Percentiles rank a stretch among this genome's conserved stretches.
Evolutionary conservation across 37 sponge, comb jelly and placozoan species (phyloP).

Genomic region (Chondrilla cf. caribensis): DNA sequence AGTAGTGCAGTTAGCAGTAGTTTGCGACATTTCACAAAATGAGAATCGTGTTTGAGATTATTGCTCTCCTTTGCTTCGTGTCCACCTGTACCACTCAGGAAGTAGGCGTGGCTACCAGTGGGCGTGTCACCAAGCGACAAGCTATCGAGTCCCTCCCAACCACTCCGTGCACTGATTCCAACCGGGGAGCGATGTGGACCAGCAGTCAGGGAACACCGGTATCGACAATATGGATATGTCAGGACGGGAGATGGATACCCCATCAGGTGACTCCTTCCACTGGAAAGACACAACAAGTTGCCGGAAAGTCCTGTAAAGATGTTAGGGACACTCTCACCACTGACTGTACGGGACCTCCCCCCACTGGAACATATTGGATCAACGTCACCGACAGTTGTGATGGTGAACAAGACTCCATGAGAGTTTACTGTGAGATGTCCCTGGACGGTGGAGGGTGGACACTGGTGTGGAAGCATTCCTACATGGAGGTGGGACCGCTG

Average conservation of each 20-base stretch:
- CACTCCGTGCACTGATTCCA: not conserved
- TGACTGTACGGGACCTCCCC: not conserved
- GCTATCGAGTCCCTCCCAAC: not conserved
- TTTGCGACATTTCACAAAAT: no score
- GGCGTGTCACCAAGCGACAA: not conserved
- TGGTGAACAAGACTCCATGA: no score
- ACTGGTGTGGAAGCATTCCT: constrained; percentile 34
- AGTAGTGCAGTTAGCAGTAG: no score
- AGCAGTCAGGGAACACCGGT: not conserved
- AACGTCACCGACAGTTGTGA: not conserved
- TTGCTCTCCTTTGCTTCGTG: no score
- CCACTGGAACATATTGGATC: constrained; percentile 1
- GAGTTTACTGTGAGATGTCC: constrained; percentile 22
- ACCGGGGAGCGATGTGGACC: constrained; percentile 1
- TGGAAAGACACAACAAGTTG: not conserved
- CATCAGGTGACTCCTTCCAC: not conserved
- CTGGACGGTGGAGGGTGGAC: constrained; percentile 35
- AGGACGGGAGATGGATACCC: constrained; percentile 2
- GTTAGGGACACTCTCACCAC: constrained; percentile 7
- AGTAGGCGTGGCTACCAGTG: no score
- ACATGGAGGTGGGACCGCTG: constrained; percentile 34
- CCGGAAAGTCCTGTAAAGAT: not conserved
- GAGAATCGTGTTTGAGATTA: no score
- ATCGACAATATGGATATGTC: not conserved
- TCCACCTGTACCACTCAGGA: no score